A percentile compares a stretch with the other conserved stretches of the same genome.
These are phyloP conservation scores for Morelia viridis DNA, from an alignment of 2,797 vertebrate genomes.

Conservation along the genomic window DNA sequence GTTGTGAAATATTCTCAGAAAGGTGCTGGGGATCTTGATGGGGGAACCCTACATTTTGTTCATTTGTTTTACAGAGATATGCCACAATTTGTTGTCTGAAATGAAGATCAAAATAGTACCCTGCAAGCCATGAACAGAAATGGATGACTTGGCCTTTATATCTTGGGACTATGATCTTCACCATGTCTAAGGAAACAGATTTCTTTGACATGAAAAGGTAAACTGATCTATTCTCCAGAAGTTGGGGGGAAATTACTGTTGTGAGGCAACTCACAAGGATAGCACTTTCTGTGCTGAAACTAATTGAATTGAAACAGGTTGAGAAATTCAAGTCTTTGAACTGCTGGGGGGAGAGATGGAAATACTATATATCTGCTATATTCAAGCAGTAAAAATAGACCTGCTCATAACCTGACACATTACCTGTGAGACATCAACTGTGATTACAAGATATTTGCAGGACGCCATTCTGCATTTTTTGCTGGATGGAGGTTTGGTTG, in stretches of 20 bases:
- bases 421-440: constrained; percentile 88
- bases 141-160: no score
- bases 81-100: no score
- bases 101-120: no score
- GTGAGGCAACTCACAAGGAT: not conserved
- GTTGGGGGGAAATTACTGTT: not conserved
- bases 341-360: not conserved
- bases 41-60: no score
- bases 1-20: not conserved
- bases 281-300: not conserved
- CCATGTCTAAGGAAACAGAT: not conserved
- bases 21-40: no score
- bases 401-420: not conserved
- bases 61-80: no score
- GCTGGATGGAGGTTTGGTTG: constrained; percentile 68
- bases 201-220: not conserved
- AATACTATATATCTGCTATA: not conserved
- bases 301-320: not conserved
- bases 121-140: no score
- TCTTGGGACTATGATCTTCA: no score
- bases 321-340: not conserved
- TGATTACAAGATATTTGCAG: constrained; percentile 81
- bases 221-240: not conserved
- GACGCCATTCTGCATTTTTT: constrained; percentile 74
- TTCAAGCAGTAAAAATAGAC: not conserved